Evolutionary conservation across 2,113 vertebrate genomes (phyloP).

Genomic region (Aptenodytes patagonicus): DNA sequence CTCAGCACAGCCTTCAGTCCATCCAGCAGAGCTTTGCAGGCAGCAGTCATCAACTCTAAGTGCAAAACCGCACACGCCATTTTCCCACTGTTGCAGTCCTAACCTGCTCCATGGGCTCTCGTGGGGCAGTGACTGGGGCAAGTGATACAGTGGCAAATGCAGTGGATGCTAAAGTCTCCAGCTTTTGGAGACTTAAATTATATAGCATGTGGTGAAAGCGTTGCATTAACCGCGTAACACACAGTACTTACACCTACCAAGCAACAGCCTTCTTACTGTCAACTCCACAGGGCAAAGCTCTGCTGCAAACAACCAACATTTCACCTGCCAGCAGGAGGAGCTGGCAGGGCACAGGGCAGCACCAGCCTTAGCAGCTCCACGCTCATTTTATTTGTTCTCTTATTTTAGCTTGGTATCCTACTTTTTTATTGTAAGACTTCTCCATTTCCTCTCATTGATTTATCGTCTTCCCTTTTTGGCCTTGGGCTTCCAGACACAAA

Average conservation of each 20-base stretch:
- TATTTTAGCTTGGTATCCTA: neutral
- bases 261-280: neutral
- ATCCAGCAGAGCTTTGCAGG: no score
- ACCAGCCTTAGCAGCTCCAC: neutral
- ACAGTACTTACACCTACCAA: neutral
- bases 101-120: rapidly evolving
- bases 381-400: neutral
- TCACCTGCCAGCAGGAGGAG: rapidly evolving
- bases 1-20: neutral
- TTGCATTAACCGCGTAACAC: rapidly evolving
- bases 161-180: neutral
- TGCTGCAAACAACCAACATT: no score
- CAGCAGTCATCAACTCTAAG: no score
- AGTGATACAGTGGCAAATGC: neutral
- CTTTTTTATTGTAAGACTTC: neutral
- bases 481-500: neutral
- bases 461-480: neutral
- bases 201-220: rapidly evolving
- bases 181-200: neutral
- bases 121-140: neutral
- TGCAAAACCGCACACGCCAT: rapidly evolving
- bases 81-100: rapidly evolving
- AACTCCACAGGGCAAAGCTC: neutral
- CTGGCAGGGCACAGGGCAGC: neutral
- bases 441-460: neutral